phyloP scores from a whole-genome alignment of 2,888 invertebrate genomes.

The Brenthis ino region DNA sequence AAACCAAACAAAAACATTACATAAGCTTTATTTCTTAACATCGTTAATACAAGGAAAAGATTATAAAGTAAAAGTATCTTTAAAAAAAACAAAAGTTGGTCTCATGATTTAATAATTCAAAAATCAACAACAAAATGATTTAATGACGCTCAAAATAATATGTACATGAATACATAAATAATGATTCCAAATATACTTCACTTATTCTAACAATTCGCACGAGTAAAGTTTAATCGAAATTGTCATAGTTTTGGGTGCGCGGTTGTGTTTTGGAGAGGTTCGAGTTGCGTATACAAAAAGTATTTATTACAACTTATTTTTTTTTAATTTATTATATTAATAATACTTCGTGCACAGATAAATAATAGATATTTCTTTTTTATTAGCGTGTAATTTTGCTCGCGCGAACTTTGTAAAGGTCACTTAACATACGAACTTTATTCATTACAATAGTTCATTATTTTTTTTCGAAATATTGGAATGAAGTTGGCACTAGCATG shows the following conservation, averaged over 20 bases:
- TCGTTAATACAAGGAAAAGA: constrained; percentile 3
- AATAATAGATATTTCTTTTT: constrained; percentile 13
- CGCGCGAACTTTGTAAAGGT: constrained; percentile 36
- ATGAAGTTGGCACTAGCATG: constrained; percentile 76
- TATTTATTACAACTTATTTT: neutral
- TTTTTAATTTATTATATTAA: neutral
- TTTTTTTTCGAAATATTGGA: constrained; percentile 49
- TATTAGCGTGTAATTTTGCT: constrained; percentile 2
- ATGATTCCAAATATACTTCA: constrained; percentile 32
- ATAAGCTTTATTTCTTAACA: constrained; percentile 19
- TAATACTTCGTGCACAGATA: constrained; percentile 1
- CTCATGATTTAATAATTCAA: constrained; percentile 65
- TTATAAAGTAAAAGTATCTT: constrained; percentile 9
- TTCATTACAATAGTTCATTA: constrained; percentile 43
- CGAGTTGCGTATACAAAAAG: neutral
- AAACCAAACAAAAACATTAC: constrained; percentile 8
- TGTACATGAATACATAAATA: constrained; percentile 53
- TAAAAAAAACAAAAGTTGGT: constrained; percentile 48
- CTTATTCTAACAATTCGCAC: constrained; percentile 29
- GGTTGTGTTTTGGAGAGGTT: neutral
- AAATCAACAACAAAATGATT: constrained; percentile 56
- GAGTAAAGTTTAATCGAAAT: constrained; percentile 25
- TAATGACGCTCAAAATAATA: constrained; percentile 48
- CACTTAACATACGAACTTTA: constrained; percentile 46
- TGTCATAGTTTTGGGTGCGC: neutral